A percentile compares a stretch with the other conserved stretches of the same genome.
These are phyloP conservation scores for Papilio dardanus DNA, from an alignment of 1,140 invertebrate species.

Conservation along the genomic window DNA sequence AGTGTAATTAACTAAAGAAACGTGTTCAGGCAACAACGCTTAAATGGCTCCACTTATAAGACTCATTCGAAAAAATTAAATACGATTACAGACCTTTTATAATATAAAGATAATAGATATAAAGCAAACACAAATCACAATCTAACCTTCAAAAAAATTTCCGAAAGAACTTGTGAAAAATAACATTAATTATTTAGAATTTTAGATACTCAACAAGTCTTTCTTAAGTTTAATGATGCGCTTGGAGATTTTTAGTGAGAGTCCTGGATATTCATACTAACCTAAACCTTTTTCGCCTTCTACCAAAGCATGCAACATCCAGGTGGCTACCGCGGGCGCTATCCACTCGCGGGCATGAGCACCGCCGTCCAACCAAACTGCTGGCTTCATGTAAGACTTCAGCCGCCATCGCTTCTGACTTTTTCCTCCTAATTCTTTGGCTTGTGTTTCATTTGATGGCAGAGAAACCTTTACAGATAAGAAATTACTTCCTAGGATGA, in stretches of 20 bases:
- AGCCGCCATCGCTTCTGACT: slow-evolving; percentile 74
- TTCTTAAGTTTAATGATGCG: no score
- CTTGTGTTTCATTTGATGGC: slow-evolving; percentile 56
- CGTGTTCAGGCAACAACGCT: not conserved
- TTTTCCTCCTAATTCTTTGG: slow-evolving; percentile 44
- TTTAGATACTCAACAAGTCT: no score
- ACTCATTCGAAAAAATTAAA: no score
- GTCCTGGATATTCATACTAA: slow-evolving; percentile 44
- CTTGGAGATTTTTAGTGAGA: no score
- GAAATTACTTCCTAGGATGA: not conserved
- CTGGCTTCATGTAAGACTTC: slow-evolving; percentile 81
- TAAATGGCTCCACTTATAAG: no score
- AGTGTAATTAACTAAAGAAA: not conserved
- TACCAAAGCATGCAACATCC: slow-evolving; percentile 89
- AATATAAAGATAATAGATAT: no score
- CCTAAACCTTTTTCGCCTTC: slow-evolving; percentile 84
- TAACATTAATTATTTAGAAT: no score
- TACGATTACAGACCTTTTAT: no score
- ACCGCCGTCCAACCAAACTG: slow-evolving; percentile 86
- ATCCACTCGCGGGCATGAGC: slow-evolving; percentile 95
- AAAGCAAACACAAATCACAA: not conserved
- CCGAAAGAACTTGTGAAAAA: no score
- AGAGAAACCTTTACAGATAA: slow-evolving; percentile 58
- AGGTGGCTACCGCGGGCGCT: slow-evolving; percentile 89
- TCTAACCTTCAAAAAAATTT: no score